Base-by-base conservation (phyloP, 2,797 vertebrate species). In the Protonibea diacanthus region DNA sequence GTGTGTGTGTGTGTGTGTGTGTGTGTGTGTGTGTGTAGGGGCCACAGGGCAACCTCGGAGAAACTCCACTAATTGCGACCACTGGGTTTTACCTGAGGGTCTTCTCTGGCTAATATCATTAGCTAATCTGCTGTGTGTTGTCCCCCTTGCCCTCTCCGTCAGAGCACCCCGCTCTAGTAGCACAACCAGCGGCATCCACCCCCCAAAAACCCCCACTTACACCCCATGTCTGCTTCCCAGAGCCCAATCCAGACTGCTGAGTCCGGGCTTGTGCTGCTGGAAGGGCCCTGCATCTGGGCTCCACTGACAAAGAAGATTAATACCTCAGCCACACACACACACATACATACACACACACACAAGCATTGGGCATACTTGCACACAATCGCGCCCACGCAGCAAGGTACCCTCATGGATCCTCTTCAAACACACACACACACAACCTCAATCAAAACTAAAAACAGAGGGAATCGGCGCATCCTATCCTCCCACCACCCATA, bases 231-330 rank as follows among this genome's bases (percentile, higher is more conserved):
- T 82, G 80, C 84, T 88, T 91, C 90, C 92, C 86, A 86, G 80
- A 90, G 90, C 91, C 94, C 86, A 82, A 40, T 58, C 66, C 85
- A 95, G 93, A 97, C 94, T 99, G 98, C 97, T 98, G 97, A 98
- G 97, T 98, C 96, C 95, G 95, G 96, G 96, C 95, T 97, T 98
- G 97, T 97, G 96, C 95, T 97, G 96, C 92, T 95, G 96, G 96
- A 96, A 95, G 96, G 96, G 95, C 96, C 96, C 95, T 97, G 96
- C 97, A 98, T 99, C 97, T 99, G 97, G 95, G 96, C 96, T 94
- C 92, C 94, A 95, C 96, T 99, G 98, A 98, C 97, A 98, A 96
- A 96, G 94, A 97, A 98, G 97, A 99, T 98, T 98, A 99, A 98
- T 99, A 97, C 96, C 97, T 95, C 92, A 91, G 86, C 85, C 88